These are phyloP conservation scores for Alcedo atthis DNA, from an alignment of 2,797 vertebrate species.

Conservation along the genomic window DNA sequence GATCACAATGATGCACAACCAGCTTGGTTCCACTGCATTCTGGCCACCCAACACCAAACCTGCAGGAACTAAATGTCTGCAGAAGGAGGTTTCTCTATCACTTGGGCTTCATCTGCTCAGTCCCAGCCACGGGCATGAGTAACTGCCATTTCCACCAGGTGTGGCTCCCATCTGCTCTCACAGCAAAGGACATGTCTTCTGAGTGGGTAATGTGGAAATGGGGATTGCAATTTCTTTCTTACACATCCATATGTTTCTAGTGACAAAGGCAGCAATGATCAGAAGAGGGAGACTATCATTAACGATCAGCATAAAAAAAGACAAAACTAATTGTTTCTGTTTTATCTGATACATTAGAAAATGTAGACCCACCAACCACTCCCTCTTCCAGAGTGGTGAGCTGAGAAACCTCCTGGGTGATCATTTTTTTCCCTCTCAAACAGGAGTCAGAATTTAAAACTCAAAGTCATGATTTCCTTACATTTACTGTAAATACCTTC, in stretches of 20 bases:
- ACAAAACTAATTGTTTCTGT: background rate
- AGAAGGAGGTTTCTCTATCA: background rate
- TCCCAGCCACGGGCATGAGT: background rate
- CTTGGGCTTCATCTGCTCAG: background rate
- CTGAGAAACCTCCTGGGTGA: background rate
- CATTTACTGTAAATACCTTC: background rate
- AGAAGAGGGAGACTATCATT: background rate
- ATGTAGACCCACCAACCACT: background rate
- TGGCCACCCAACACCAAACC: background rate
- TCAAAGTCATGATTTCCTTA: background rate
- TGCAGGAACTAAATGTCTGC: background rate
- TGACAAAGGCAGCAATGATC: background rate
- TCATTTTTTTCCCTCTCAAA: accelerated
- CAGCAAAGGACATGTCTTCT: background rate
- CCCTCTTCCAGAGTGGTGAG: background rate
- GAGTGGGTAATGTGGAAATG: background rate
- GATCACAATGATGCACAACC: background rate
- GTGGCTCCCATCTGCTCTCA: accelerated
- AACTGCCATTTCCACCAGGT: background rate
- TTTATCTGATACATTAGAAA: background rate
- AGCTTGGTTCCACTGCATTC: background rate
- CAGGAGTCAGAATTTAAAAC: background rate
- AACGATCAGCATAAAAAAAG: background rate
- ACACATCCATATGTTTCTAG: background rate
- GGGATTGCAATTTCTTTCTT: background rate